These are phyloP conservation scores for Diachasma alloeum DNA, from an alignment of 1,140 invertebrate genomes.

Conservation along the genomic window DNA sequence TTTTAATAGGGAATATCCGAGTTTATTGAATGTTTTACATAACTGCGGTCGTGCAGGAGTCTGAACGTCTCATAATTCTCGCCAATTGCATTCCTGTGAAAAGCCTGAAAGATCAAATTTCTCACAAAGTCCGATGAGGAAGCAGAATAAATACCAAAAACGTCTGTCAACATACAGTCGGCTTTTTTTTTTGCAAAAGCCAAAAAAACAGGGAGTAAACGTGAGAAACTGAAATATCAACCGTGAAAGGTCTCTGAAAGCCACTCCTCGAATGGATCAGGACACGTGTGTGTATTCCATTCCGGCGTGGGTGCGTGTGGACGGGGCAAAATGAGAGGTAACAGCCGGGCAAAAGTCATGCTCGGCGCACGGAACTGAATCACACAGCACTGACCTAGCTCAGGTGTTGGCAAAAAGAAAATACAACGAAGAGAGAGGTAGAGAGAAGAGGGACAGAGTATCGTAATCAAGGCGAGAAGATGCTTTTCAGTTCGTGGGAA, in stretches of 20 bases:
- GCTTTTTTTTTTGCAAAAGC: too few relatives aligned
- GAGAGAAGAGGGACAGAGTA: constrained; percentile 43
- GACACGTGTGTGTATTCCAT: neutral
- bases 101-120: too few relatives aligned
- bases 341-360: neutral
- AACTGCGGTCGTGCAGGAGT: too few relatives aligned
- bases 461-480: constrained; percentile 55
- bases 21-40: too few relatives aligned
- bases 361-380: neutral
- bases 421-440: neutral
- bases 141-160: too few relatives aligned
- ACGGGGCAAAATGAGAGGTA: neutral
- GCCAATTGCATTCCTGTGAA: too few relatives aligned
- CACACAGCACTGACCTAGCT: constrained; percentile 32
- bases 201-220: neutral
- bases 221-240: constrained; percentile 8
- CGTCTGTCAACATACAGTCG: too few relatives aligned
- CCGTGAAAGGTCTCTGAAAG: neutral
- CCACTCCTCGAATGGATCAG: neutral
- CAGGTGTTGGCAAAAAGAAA: constrained; percentile 10
- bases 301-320: neutral
- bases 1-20: too few relatives aligned
- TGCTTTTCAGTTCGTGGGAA: constrained; percentile 55
- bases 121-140: too few relatives aligned
- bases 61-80: too few relatives aligned